Conservation (phyloP, 2,888 invertebrate genomes). For the Strigamia crassipes region DNA sequence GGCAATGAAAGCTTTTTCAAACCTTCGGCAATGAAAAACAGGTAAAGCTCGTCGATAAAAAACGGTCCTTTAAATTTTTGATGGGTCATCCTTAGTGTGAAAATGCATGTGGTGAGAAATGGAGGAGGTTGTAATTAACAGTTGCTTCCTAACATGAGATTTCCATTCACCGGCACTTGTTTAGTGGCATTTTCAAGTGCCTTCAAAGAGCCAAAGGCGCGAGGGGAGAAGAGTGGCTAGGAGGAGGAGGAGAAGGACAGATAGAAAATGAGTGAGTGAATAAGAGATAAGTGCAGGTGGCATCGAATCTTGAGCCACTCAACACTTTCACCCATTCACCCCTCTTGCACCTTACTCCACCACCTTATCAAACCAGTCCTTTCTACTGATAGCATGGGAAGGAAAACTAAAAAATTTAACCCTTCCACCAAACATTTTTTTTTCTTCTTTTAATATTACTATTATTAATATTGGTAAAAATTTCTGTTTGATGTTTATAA, state of each 20-base stretch:
- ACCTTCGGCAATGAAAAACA: conserved; percentile 25
- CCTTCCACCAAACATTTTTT: neutral
- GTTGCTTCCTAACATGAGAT: conserved; percentile 32
- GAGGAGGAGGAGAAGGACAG: neutral
- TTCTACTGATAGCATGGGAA: neutral
- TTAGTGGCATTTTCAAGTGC: conserved; percentile 40
- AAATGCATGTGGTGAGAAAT: conserved; percentile 28
- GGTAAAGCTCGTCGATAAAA: conserved; percentile 26
- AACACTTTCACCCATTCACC: conserved; percentile 11
- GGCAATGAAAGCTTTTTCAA: conserved; percentile 31
- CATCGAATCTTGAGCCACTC: conserved; percentile 40
- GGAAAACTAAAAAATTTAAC: neutral
- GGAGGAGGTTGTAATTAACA: conserved; percentile 31
- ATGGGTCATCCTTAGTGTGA: conserved; percentile 4
- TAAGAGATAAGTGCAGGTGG: conserved; percentile 36
- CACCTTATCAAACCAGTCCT: conserved; percentile 13
- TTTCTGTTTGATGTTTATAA: too few relatives aligned
- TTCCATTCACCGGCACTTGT: conserved; percentile 32
- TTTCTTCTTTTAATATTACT: too few relatives aligned
- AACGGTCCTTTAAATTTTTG: conserved; percentile 23
- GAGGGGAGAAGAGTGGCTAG: neutral
- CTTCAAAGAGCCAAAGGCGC: conserved; percentile 24
- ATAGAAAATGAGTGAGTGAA: conserved; percentile 23
- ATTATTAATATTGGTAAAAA: too few relatives aligned
- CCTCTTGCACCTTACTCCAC: neutral